Base-by-base conservation (phyloP, 2,113 vertebrate genomes). In the Gymnobelideus leadbeateri region DNA sequence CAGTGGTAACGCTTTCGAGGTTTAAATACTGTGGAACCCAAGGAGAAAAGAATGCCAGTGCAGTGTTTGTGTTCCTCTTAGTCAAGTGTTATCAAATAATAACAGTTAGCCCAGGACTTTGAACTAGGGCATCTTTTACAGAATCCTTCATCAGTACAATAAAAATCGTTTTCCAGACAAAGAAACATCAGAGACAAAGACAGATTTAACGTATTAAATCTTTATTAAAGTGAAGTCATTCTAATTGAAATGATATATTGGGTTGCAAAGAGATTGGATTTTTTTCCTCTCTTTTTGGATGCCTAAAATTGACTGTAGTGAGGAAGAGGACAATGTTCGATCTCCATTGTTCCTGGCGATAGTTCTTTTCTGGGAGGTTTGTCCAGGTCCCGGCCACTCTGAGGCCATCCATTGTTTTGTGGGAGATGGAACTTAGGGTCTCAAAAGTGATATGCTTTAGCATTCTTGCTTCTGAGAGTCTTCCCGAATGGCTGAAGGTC, bases 1-100 rank as follows among this genome's bases (percentile, higher is more conserved):
- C 89, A 53, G 91, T 19, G 3, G 92, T 97, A 96, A 95, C 97
- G 98, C 98, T 98, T 98, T 96, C 98, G 97, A 98, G 98, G 98
- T 97, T 97, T 96, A 92, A 96, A 1, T 8, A 51, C 96, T 53
- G 19, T 37, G n/a, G 92, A 91, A 31, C 92, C 91, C 92, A 16
- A 16, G 77, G 53, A 98, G 95, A 97, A 98, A 98, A 96, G 97
- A 98, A 96, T 97, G 98, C 92, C 97, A 95, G 95, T 92, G 98
- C 96, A 94, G 52, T 91, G 96, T 46, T 49, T 0, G 91, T 94
- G 91, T 8, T 89, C 47, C 92, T 95, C 95, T 91, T 23, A 26
- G 46, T 93, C 7, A 94, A 96, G 93, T n/a, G 95, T 92, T 91
- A 91, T n/a, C 43, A 53, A 95, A 96, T 96, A 90, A 52, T 96